These are phyloP conservation scores for Brachyptera putata DNA, from an alignment of 2,888 invertebrate genomes.

Conservation along the genomic window DNA sequence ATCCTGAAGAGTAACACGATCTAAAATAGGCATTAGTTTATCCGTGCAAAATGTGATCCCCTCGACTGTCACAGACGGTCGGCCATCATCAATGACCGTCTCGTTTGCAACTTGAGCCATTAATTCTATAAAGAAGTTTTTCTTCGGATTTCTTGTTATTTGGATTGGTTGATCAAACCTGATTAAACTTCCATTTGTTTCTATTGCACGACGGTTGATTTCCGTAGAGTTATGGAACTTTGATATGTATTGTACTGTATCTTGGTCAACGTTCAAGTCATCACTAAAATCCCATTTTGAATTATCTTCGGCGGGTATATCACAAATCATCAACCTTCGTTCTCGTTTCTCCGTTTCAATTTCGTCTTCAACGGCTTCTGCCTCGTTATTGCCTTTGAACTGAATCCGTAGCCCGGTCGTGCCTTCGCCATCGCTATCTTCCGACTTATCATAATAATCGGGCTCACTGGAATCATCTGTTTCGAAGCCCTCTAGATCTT, in stretches of 20 bases:
- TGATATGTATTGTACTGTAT: conserved; percentile 33
- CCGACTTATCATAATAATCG: conserved; percentile 43
- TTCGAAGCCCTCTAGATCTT: conserved; percentile 52
- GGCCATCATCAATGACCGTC: conserved; percentile 23
- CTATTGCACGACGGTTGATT: conserved; percentile 15
- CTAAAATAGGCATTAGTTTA: background rate
- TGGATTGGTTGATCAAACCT: background rate
- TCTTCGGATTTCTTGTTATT: background rate
- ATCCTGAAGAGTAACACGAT: no score
- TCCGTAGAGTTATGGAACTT: conserved; percentile 31
- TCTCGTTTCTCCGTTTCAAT: conserved; percentile 36
- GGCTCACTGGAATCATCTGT: conserved; percentile 46
- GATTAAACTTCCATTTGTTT: conserved; percentile 22
- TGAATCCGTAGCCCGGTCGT: conserved; percentile 67
- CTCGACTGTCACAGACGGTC: conserved; percentile 1
- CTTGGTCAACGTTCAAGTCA: conserved; percentile 29
- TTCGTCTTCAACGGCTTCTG: conserved; percentile 69
- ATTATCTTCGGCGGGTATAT: conserved; percentile 38
- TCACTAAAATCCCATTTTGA: conserved; percentile 39
- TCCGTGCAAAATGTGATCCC: background rate
- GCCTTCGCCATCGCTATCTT: conserved; percentile 43
- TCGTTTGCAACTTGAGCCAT: conserved; percentile 19
- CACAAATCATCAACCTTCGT: conserved; percentile 13
- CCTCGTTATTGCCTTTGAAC: conserved; percentile 73
- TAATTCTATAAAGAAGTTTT: background rate